Base-by-base conservation (phyloP, 2,888 invertebrate genomes). In the Platycheirus albimanus region DNA sequence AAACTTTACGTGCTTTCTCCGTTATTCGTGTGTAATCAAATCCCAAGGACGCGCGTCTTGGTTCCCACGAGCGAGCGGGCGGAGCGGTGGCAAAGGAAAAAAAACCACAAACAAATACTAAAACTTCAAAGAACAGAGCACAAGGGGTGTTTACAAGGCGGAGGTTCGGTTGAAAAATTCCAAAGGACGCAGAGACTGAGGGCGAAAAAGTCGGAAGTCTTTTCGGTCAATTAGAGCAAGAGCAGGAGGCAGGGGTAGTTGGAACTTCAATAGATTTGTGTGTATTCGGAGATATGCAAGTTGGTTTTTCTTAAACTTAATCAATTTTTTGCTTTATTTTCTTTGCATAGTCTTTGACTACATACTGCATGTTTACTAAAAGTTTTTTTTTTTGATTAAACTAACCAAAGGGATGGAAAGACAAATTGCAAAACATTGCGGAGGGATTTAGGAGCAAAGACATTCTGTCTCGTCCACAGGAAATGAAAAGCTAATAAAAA, bases 161-260 rank as follows among this genome's bases (percentile, higher is more conserved):
- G 13, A 41, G n/a, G 30, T n/a, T 30, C n/a, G 43, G 47, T 61
- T 54, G n/a, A n/a, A 56, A n/a, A 47, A 45, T 58, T 58, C 58
- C 1, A 11, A 30, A 13, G 45, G 24, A 47, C 13, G 15, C 64
- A 64, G 54, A 43, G 6, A n/a, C 3, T 4, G n/a, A n/a, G n/a
- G n/a, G n/a, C n/a, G 58, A 71, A 24, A 49, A 56, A 41, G 64
- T 49, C 71, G 77, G 76, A 81, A 81, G 81, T 76, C 77, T 81
- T 72, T 81, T 76, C 77, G 61, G 76, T 81, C 81, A 81, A 81
- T 81, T 81, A 81, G 81, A 81, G 63, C 66, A 43, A 76, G 58
- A 66, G 45, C 54, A 41, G 30, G 19, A 54, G 33, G 30, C 24
- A 19, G 20, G n/a, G 58, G 41, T 7, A 47, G 51, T 66, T 30